phyloP scores from a whole-genome alignment of 2,113 vertebrate genomes.

The Centropristis striata region DNA sequence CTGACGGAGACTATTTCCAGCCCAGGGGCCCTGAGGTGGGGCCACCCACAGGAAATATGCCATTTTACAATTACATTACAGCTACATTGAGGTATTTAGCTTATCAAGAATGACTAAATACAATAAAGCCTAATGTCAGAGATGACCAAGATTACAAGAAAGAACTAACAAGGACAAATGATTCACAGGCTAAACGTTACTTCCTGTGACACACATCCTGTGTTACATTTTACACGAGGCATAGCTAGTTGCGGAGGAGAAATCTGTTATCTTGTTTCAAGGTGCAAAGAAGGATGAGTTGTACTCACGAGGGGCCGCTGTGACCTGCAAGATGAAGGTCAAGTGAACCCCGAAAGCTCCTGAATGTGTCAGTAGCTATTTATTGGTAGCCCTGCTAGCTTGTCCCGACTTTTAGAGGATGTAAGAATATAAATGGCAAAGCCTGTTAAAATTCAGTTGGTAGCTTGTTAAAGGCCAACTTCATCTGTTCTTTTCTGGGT shows the following conservation, averaged over 20 bases:
- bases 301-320: too few relatives aligned
- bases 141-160: conserved; percentile 5
- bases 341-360: too few relatives aligned
- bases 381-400: neutral
- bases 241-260: neutral
- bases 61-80: conserved; percentile 50
- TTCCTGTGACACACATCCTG: neutral
- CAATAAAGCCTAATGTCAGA: neutral
- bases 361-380: neutral
- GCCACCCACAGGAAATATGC: conserved; percentile 43
- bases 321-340: too few relatives aligned
- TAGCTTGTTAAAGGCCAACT: neutral
- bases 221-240: neutral
- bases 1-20: conserved; percentile 67
- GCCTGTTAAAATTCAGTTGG: neutral
- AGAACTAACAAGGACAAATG: neutral
- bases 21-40: conserved; percentile 41
- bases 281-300: neutral
- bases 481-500: too few relatives aligned
- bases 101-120: conserved; percentile 5
- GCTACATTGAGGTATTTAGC: conserved; percentile 35
- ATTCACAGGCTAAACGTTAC: neutral
- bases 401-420: neutral
- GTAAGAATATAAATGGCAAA: neutral
- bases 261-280: neutral